phyloP scores from a whole-genome alignment of 2,888 invertebrate genomes.

The Drosophila acutilabella region DNA sequence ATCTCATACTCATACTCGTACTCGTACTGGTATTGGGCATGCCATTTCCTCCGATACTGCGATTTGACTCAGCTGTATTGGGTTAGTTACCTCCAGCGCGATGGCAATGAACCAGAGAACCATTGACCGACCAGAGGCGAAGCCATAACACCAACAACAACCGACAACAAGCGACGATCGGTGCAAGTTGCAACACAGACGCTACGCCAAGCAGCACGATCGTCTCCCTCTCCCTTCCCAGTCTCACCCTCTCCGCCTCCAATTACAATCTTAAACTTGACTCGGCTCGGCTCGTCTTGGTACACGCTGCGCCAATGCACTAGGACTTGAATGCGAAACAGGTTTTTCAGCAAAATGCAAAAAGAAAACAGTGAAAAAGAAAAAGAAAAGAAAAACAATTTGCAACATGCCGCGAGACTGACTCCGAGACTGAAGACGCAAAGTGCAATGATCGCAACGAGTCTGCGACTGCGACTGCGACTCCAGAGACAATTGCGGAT shows the following conservation, averaged over 20 bases:
- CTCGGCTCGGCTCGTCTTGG: slow-evolving; percentile 2
- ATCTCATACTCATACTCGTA: slow-evolving; percentile 20
- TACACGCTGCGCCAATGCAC: slow-evolving; percentile 10
- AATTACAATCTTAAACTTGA: slow-evolving; percentile 11
- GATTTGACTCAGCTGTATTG: slow-evolving; percentile 54
- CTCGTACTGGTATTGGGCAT: slow-evolving; percentile 22
- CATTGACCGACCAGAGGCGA: slow-evolving; percentile 83
- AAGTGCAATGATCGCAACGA: slow-evolving; percentile 77
- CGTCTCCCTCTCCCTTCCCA: background rate
- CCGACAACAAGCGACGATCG: slow-evolving; percentile 28
- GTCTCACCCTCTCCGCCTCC: background rate
- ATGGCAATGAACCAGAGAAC: slow-evolving; percentile 86
- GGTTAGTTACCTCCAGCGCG: slow-evolving; percentile 85
- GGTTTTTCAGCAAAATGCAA: slow-evolving; percentile 48
- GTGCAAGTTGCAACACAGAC: slow-evolving; percentile 62
- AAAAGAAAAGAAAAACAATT: slow-evolving; percentile 46
- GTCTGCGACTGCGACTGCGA: slow-evolving; percentile 43
- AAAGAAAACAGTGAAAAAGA: background rate
- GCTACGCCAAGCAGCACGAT: slow-evolving; percentile 30
- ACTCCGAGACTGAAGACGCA: slow-evolving; percentile 49
- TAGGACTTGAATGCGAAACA: slow-evolving; percentile 48
- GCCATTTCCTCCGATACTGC: slow-evolving; percentile 60
- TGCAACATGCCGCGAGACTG: slow-evolving; percentile 54
- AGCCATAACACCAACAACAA: slow-evolving; percentile 42
- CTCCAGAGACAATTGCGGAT: slow-evolving; percentile 27